Evolutionary conservation across 2,797 vertebrate species (phyloP).

Genomic region (Craterocephalus amniculus): DNA sequence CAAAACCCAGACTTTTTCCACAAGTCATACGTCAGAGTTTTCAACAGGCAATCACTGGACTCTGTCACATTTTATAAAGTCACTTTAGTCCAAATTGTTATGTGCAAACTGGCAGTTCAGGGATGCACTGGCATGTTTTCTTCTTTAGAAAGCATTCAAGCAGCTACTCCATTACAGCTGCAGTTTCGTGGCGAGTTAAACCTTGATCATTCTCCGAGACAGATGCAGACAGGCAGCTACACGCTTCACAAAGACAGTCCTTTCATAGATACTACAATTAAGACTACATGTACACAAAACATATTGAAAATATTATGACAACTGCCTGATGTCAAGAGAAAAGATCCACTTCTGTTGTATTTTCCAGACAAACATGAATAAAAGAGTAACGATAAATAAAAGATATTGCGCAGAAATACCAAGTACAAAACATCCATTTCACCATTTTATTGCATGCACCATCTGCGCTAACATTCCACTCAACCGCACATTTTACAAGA

Average conservation of each 20-base stretch:
- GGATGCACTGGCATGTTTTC: no score
- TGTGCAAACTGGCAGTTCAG: conserved; percentile 2
- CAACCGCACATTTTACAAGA: background rate
- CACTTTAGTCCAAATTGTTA: background rate
- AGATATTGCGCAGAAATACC: background rate
- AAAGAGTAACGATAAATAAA: background rate
- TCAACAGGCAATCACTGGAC: background rate
- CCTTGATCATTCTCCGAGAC: background rate
- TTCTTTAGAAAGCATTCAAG: conserved; percentile 8
- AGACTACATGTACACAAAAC: background rate
- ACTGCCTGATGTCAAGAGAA: background rate
- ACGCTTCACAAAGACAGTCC: background rate
- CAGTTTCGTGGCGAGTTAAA: background rate
- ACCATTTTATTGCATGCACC: background rate
- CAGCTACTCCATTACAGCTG: background rate
- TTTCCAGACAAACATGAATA: background rate
- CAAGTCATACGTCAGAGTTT: no score
- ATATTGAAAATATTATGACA: background rate
- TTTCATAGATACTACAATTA: conserved; percentile 8
- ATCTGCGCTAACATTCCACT: background rate
- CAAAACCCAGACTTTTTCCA: no score
- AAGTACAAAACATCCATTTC: background rate
- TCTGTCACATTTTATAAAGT: background rate
- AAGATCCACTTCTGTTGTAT: background rate
- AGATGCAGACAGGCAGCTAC: background rate